Percentiles rank a stretch among this genome's conserved stretches.
Evolutionary conservation across 2,888 invertebrate genomes (phyloP).

Genomic region (Mimachlamys varia): DNA sequence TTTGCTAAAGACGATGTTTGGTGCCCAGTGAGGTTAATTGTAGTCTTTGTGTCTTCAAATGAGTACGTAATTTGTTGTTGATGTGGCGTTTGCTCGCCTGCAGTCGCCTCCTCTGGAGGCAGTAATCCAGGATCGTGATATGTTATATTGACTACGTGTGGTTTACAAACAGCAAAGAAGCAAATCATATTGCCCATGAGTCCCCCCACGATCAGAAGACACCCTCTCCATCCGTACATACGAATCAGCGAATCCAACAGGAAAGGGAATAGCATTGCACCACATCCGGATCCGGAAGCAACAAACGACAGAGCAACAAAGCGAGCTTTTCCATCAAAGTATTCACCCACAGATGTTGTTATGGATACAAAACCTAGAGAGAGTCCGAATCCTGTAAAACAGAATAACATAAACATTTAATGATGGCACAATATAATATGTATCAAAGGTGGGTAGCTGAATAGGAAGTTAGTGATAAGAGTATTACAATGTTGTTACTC

Average conservation of each 20-base stretch:
- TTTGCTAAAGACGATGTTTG: background rate
- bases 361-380: conserved; percentile 43
- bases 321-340: conserved; percentile 42
- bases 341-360: conserved; percentile 39
- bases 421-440: background rate
- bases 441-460: too few species aligned
- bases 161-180: conserved; percentile 11
- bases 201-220: conserved; percentile 44
- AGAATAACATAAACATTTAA: background rate
- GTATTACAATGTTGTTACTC: too few species aligned
- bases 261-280: conserved; percentile 41
- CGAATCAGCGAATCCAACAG: conserved; percentile 37
- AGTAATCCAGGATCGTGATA: background rate
- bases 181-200: conserved; percentile 40
- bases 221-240: conserved; percentile 47
- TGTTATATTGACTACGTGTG: background rate
- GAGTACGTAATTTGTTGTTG: background rate
- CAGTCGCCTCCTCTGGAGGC: background rate
- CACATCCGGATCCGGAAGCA: conserved; percentile 42
- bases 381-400: conserved; percentile 44
- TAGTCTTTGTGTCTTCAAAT: background rate
- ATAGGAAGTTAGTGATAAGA: too few species aligned
- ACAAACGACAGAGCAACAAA: conserved; percentile 42
- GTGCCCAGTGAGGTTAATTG: background rate
- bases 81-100: background rate